Evolutionary conservation across 2,888 invertebrate species (phyloP), one percentile per base, ranked within the genome.

Genomic region (Hymenopus coronatus): DNA sequence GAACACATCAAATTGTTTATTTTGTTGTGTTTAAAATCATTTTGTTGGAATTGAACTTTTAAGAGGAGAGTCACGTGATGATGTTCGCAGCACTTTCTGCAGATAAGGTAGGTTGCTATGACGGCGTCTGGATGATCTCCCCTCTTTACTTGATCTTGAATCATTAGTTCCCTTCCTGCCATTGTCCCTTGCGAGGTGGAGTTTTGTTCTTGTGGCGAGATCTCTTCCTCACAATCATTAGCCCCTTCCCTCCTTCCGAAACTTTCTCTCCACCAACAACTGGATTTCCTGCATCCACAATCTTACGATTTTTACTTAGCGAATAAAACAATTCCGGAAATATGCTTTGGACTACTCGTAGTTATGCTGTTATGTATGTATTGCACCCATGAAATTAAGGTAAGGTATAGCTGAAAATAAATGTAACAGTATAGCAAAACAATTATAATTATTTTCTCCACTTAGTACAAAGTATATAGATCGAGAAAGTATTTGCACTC

Each of bases 211-310:
- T 83, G 28, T 70, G 54, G 54, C 46, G 85, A 85, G 46, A 85
- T 85, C 85, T 85, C 85, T 85, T 85, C 85, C 85, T 85, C 85
- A 54, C 15, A 30, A 85, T 85, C 46, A 85, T 70, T 85, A 54
- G 46, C 54, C 85, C 85, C 85, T 28, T 28, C 54, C 46, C 46
- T 40, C 54, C 85, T 40, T 81, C 87, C 27, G n/a, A 30, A 30
- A n/a, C 28, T 82, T 87, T 70, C 70, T 82, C 87, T 82, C 25
- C 27, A n/a, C 87, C 54, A 70, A 15, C 25, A 70, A 70, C 54
- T 70, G 54, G 54, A 25, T 70, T 70, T 70, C 14, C 54, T 20
- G 54, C 20, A 70, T 70, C 6, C 54, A 70, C 20, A 70, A 70
- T 70, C 54, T 70, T 70, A 70, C 54, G 54, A 25, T 70, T 70